Evolutionary conservation across 2,797 vertebrate species (phyloP).

Genomic region (Chaunax sp.): DNA sequence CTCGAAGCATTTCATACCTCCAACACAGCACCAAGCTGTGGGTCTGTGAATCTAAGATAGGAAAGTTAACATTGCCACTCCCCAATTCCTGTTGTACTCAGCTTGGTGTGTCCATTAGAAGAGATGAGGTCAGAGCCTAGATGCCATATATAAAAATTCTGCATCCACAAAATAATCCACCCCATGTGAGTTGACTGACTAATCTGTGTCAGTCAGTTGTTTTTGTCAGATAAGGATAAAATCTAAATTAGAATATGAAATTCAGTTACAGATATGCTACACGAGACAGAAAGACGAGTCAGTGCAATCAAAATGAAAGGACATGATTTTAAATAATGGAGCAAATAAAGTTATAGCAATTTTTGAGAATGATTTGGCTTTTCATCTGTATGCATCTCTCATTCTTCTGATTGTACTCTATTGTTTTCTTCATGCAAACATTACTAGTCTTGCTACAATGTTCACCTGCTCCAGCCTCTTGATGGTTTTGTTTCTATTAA

Average conservation of each 20-base stretch:
- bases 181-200: neutral
- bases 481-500: neutral
- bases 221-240: neutral
- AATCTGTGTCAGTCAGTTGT: neutral
- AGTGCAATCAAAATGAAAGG: neutral
- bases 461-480: neutral
- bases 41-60: neutral
- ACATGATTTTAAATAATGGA: neutral
- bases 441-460: neutral
- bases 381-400: neutral
- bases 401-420: neutral
- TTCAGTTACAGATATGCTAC: neutral
- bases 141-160: neutral
- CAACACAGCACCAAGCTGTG: neutral
- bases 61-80: neutral
- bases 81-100: neutral
- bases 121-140: too few species aligned
- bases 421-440: neutral
- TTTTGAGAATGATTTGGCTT: neutral
- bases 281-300: neutral
- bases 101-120: neutral
- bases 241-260: neutral
- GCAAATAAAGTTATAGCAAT: neutral
- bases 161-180: neutral
- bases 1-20: neutral